These are phyloP conservation scores for Latrodectus elegans DNA, from an alignment of 2,888 invertebrate species.

Conservation along the genomic window DNA sequence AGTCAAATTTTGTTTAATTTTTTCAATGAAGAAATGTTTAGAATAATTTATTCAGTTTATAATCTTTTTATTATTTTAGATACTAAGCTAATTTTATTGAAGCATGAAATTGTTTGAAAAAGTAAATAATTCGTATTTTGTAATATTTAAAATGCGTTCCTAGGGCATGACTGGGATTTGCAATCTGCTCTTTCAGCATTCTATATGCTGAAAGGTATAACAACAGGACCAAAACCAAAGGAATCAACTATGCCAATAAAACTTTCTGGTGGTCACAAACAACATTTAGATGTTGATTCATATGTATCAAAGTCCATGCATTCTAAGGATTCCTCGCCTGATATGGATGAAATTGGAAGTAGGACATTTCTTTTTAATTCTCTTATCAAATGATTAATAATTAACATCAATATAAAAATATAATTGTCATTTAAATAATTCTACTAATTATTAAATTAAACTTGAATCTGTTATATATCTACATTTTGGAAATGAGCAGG, in stretches of 20 bases:
- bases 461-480: no score
- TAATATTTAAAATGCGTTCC: background rate
- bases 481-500: no score
- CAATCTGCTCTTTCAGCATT: constrained; percentile 71
- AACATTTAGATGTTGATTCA: constrained; percentile 46
- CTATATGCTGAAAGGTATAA: constrained; percentile 71
- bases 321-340: constrained; percentile 41
- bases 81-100: no score
- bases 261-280: constrained; percentile 60
- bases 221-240: constrained; percentile 53
- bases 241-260: constrained; percentile 55
- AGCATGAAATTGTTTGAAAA: no score
- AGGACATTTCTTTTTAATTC: background rate
- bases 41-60: no score
- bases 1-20: no score
- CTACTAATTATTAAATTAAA: no score
- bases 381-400: no score
- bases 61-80: no score
- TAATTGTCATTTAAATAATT: no score
- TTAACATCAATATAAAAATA: no score
- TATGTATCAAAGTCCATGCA: constrained; percentile 29
- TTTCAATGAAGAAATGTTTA: no score
- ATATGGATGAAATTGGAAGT: constrained; percentile 59
- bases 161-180: constrained; percentile 72
- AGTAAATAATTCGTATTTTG: background rate